Conservation (phyloP, 1,140 invertebrate species). For the Aphidius ervi region DNA sequence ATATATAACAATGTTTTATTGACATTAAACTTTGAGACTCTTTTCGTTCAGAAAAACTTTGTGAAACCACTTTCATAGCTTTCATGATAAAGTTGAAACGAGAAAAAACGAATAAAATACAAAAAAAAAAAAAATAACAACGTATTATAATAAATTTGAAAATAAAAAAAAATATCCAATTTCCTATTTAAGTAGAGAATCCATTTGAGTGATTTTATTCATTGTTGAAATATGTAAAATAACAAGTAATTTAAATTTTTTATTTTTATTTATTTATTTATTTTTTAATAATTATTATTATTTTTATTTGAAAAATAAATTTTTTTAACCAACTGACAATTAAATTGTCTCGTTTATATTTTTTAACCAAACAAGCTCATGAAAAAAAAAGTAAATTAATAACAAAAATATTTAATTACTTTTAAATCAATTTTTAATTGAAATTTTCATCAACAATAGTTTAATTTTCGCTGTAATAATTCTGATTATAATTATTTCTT, state of each 20-base stretch:
- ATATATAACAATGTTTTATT: constrained; percentile 15
- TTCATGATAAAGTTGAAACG: constrained; percentile 13
- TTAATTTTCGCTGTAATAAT: not conserved
- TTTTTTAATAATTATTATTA: not conserved
- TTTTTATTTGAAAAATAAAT: not conserved
- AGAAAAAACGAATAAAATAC: not conserved
- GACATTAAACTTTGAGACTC: constrained; percentile 17
- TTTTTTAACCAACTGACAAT: not conserved
- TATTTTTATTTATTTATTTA: not conserved
- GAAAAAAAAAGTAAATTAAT: not conserved
- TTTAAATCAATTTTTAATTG: not conserved
- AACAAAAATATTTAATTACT: constrained; percentile 5
- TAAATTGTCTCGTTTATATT: not conserved
- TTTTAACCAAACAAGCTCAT: not conserved
- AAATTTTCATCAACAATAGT: constrained; percentile 1
- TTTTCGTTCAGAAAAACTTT: constrained; percentile 15
- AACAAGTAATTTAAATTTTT: not conserved
- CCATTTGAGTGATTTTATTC: constrained; percentile 9
- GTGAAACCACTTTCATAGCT: constrained; percentile 18
- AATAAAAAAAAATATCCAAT: constrained; percentile 1
- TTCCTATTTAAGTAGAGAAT: constrained; percentile 6
- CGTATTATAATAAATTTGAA: no score
- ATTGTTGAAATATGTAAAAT: constrained; percentile 3
- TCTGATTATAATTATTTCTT: not conserved
- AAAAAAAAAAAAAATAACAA: not conserved